These are phyloP conservation scores for Colossoma macropomum DNA, from an alignment of 2,113 vertebrate species.

Conservation along the genomic window DNA sequence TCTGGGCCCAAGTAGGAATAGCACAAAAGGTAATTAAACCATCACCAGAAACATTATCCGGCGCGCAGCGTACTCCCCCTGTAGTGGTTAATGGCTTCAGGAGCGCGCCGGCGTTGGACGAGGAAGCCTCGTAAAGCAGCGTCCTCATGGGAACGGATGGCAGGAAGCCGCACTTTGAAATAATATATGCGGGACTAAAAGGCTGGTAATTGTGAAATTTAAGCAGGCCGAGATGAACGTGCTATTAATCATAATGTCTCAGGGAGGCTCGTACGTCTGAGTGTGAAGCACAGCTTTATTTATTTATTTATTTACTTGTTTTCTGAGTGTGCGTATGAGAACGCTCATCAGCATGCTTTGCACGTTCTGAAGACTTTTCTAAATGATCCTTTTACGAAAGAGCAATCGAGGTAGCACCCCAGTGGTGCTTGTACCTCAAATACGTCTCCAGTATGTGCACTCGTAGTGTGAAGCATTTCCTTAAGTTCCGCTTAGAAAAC, in stretches of 20 bases:
- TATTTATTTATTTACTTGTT: slow-evolving; percentile 21
- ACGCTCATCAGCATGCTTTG: neutral
- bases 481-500: no score
- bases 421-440: no score
- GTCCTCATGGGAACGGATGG: slow-evolving; percentile 40
- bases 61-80: slow-evolving; percentile 63
- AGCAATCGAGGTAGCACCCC: neutral
- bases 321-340: neutral
- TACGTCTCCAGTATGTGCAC: no score
- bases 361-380: neutral
- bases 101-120: slow-evolving; percentile 45
- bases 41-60: slow-evolving; percentile 73
- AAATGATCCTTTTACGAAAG: neutral
- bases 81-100: slow-evolving; percentile 73
- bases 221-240: slow-evolving; percentile 74
- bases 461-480: no score
- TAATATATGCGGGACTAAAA: slow-evolving; percentile 79
- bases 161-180: slow-evolving; percentile 77
- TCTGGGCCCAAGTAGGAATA: slow-evolving; percentile 70
- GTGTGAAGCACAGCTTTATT: neutral
- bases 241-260: slow-evolving; percentile 73
- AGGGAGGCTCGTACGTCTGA: slow-evolving; percentile 36
- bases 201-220: slow-evolving; percentile 78
- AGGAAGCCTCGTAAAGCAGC: slow-evolving; percentile 52
- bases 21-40: slow-evolving; percentile 77